Conservation (phyloP, 2,797 vertebrate genomes). For the Sebastes diploproa region DNA sequence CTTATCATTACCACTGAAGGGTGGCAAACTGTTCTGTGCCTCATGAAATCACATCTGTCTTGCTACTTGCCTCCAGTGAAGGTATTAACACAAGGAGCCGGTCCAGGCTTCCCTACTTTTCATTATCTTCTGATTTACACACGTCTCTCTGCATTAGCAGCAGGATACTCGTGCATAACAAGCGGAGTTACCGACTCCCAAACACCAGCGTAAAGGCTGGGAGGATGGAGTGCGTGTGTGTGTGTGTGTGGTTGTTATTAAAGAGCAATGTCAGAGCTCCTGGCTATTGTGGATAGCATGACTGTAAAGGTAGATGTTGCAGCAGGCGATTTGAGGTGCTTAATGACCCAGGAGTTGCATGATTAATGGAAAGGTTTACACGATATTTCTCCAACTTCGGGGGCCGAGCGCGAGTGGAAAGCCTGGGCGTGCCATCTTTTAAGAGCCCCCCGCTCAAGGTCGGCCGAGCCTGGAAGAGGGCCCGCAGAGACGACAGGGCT, state of each 20-base stretch:
- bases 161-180: constrained; percentile 5
- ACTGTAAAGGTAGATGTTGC: constrained; percentile 65
- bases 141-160: constrained; percentile 41
- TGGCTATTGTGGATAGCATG: constrained; percentile 55
- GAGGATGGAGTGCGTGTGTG: constrained; percentile 1
- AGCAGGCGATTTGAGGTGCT: constrained; percentile 55
- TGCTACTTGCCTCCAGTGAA: constrained; percentile 3
- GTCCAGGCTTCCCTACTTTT: constrained; percentile 27
- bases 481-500: constrained; percentile 69
- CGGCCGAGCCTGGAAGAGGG: constrained; percentile 62
- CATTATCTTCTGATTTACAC: constrained; percentile 63
- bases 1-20: constrained; percentile 21
- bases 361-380: constrained; percentile 74
- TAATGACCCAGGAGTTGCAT: constrained; percentile 70
- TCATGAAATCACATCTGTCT: constrained; percentile 36
- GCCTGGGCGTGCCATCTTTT: constrained; percentile 61
- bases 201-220: neutral
- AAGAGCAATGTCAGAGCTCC: constrained; percentile 64
- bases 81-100: constrained; percentile 5
- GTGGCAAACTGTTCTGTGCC: constrained; percentile 19
- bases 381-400: constrained; percentile 59
- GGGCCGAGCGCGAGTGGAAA: constrained; percentile 22
- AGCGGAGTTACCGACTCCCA: constrained; percentile 31
- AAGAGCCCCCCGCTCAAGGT: constrained; percentile 71
- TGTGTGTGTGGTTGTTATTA: constrained; percentile 39